These are phyloP conservation scores for Netelia melanura DNA, from an alignment of 2,888 invertebrate species.

Conservation along the genomic window DNA sequence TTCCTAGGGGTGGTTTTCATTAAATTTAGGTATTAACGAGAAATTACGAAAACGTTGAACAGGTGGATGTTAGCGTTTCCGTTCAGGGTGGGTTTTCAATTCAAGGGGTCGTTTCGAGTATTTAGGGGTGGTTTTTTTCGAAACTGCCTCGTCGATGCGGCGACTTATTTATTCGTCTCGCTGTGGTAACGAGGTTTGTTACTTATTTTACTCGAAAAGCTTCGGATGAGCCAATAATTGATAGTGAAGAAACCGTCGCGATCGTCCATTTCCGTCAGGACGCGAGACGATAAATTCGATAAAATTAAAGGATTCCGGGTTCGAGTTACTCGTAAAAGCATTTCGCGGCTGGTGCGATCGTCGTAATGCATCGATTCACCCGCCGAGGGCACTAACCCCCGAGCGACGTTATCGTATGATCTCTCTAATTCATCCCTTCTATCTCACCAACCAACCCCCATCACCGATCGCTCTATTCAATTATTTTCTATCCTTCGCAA, in stretches of 20 bases:
- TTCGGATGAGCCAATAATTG: conserved; percentile 37
- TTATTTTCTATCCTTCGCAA: conserved; percentile 21
- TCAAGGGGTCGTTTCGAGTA: no score
- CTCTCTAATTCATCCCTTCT: conserved; percentile 17
- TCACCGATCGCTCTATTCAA: conserved; percentile 55
- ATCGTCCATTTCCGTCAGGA: conserved; percentile 50
- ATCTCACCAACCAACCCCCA: conserved; percentile 28
- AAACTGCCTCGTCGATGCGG: neutral
- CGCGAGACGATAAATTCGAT: conserved; percentile 39
- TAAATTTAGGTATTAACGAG: no score
- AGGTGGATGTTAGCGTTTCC: no score
- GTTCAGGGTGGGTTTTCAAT: no score
- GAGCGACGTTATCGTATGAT: conserved; percentile 23
- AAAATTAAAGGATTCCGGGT: conserved; percentile 58
- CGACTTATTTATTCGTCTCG: neutral
- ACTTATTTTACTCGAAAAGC: neutral
- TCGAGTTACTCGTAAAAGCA: conserved; percentile 61
- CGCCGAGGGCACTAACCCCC: conserved; percentile 43
- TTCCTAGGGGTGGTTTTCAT: no score
- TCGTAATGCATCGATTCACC: no score
- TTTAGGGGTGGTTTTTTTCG: no score
- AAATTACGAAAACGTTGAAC: no score
- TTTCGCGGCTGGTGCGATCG: conserved; percentile 29
- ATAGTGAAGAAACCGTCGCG: conserved; percentile 20
- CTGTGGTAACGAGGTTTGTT: no score